Evolutionary conservation across 2,113 vertebrate species (phyloP).

Genomic region (Sakesphorus luctuosus): DNA sequence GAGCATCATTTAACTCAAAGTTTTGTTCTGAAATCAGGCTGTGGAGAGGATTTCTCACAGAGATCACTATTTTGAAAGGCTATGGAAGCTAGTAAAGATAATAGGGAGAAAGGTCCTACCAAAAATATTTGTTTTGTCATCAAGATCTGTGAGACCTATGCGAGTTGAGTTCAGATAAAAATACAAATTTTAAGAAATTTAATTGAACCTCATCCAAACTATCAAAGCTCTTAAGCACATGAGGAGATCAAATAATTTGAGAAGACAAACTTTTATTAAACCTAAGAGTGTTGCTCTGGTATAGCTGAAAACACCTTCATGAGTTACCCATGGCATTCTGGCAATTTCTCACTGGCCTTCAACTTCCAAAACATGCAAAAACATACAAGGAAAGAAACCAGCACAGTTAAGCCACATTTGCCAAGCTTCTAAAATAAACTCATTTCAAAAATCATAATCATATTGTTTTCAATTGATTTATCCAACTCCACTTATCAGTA

Average conservation of each 20-base stretch:
- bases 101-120: neutral
- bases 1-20: neutral
- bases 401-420: neutral
- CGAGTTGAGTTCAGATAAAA: neutral
- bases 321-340: neutral
- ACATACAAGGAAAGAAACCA: fast-evolving
- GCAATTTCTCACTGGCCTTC: neutral
- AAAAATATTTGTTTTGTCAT: neutral
- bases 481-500: neutral
- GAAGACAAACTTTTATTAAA: neutral
- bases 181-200: neutral
- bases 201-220: neutral
- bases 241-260: neutral
- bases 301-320: neutral
- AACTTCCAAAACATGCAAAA: neutral
- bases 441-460: neutral
- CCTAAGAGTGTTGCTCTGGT: neutral
- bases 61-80: neutral
- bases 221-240: neutral
- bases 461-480: neutral
- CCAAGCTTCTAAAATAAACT: neutral
- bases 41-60: neutral
- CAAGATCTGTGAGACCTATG: neutral
- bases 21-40: neutral
- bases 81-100: neutral